Percentiles rank a stretch among this genome's conserved stretches.
These are phyloP conservation scores for Andricus grossulariae DNA, from an alignment of 1,140 invertebrate genomes.

Conservation along the genomic window DNA sequence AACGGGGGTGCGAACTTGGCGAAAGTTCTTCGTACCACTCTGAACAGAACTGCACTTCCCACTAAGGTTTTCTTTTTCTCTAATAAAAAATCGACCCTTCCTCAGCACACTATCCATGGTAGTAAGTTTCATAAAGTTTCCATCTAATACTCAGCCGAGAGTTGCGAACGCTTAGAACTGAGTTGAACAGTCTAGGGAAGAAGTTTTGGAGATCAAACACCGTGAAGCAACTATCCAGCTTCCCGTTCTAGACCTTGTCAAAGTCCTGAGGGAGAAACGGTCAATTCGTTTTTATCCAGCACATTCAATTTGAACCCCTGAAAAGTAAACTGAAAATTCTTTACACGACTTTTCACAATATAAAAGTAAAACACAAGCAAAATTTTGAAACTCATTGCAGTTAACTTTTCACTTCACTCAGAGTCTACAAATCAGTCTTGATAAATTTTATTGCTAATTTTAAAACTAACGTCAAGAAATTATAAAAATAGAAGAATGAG, in stretches of 20 bases:
- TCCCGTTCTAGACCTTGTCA: not conserved
- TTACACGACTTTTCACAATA: constrained; percentile 1
- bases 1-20: constrained; percentile 8
- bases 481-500: too few species aligned
- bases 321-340: not conserved
- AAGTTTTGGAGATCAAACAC: constrained; percentile 31
- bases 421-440: not conserved
- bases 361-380: not conserved
- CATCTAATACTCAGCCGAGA: constrained; percentile 11
- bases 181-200: constrained; percentile 21
- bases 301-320: not conserved
- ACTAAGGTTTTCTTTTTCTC: not conserved
- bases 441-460: not conserved
- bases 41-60: constrained; percentile 18
- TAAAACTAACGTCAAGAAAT: not conserved
- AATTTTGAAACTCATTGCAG: not conserved
- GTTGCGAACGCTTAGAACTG: constrained; percentile 25
- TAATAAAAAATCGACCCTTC: constrained; percentile 10
- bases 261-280: not conserved
- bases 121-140: constrained; percentile 29
- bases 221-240: constrained; percentile 9
- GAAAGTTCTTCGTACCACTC: constrained; percentile 4
- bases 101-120: constrained; percentile 1
- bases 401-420: not conserved
- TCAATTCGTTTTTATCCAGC: not conserved